Evolutionary conservation across 1,140 invertebrate species (phyloP).

Genomic region (Akabosia matsudoensis): DNA sequence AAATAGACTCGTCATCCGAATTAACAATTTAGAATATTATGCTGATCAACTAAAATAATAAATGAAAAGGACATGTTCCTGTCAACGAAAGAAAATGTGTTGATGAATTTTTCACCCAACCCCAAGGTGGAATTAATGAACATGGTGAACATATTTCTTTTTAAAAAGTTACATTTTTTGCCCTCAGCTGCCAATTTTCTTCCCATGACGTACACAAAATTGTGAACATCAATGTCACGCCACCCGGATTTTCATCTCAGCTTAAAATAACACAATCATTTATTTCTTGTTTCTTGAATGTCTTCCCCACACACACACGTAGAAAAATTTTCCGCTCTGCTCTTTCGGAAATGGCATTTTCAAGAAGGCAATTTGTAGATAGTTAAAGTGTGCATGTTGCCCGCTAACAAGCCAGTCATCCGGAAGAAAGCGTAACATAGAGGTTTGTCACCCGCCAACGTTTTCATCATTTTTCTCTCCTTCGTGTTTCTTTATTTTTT

Average conservation of each 20-base stretch:
- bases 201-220: background rate
- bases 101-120: constrained; percentile 7
- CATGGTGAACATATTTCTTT: too few relatives aligned
- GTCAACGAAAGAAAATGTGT: constrained; percentile 4
- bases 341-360: background rate
- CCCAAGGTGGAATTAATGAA: background rate
- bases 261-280: too few relatives aligned
- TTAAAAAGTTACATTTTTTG: too few relatives aligned
- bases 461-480: constrained; percentile 45
- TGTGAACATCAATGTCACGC: background rate
- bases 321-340: background rate
- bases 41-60: background rate
- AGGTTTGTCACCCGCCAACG: constrained; percentile 32
- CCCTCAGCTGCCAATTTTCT: background rate
- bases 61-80: constrained; percentile 1
- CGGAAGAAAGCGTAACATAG: constrained; percentile 24
- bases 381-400: background rate
- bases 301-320: background rate
- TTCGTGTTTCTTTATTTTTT: background rate
- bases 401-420: background rate
- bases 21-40: too few relatives aligned
- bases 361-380: constrained; percentile 4
- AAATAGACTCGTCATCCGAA: too few relatives aligned
- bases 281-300: too few relatives aligned
- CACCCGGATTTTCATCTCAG: background rate